Percentiles rank a stretch among this genome's conserved stretches.
phyloP scores from a whole-genome alignment of 2,888 invertebrate genomes.

The Tineola bisselliella region DNA sequence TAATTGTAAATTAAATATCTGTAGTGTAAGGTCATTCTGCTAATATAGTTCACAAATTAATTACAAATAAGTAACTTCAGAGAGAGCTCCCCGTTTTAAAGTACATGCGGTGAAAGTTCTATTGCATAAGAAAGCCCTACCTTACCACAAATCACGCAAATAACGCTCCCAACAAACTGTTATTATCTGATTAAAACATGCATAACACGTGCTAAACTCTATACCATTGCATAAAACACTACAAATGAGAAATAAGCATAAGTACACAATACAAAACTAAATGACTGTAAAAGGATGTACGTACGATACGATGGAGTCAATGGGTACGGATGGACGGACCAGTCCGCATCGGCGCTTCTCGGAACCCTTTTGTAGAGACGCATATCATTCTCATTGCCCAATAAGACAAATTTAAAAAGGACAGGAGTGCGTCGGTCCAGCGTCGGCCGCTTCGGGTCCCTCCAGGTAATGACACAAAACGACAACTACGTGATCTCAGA shows the following conservation, averaged over 20 bases:
- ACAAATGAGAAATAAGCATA: not conserved
- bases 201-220: not conserved
- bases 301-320: conserved; percentile 61
- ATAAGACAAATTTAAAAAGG: conserved; percentile 44
- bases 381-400: conserved; percentile 60
- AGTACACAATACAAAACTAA: conserved; percentile 21
- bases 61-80: conserved; percentile 10
- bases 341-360: conserved; percentile 49
- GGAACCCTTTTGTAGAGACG: conserved; percentile 53
- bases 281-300: conserved; percentile 40
- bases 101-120: conserved; percentile 9
- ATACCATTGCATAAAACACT: not conserved
- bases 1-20: no score
- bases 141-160: conserved; percentile 12
- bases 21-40: not conserved
- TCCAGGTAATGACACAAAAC: conserved; percentile 52
- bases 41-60: conserved; percentile 8
- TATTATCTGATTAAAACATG: not conserved
- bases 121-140: conserved; percentile 13
- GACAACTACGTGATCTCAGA: conserved; percentile 29
- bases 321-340: conserved; percentile 29
- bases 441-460: conserved; percentile 32
- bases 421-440: conserved; percentile 22
- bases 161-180: conserved; percentile 6
- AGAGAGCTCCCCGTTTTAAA: conserved; percentile 12